These are phyloP conservation scores for Gandaritis pyraliata DNA, from an alignment of 2,888 invertebrate genomes.

Conservation along the genomic window DNA sequence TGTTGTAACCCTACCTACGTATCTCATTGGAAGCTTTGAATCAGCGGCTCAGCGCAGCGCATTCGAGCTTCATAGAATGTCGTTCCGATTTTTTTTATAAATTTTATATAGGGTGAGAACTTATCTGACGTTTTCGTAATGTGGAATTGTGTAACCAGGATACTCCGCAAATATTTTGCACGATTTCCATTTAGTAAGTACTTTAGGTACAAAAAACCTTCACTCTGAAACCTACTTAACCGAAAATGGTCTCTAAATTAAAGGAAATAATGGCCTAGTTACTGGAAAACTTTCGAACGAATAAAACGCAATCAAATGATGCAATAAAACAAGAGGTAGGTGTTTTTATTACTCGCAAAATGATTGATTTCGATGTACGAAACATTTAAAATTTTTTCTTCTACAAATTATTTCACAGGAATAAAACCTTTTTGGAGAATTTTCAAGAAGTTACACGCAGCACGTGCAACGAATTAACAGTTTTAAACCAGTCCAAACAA, in stretches of 20 bases:
- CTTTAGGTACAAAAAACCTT: background rate
- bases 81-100: constrained; percentile 30
- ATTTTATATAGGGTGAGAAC: constrained; percentile 24
- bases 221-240: background rate
- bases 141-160: constrained; percentile 1
- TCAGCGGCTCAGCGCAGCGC: constrained; percentile 16
- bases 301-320: background rate
- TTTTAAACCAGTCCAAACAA: constrained; percentile 17
- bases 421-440: background rate
- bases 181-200: background rate
- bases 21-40: constrained; percentile 41
- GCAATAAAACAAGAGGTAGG: background rate
- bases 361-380: background rate
- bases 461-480: constrained; percentile 18
- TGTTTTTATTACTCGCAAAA: background rate
- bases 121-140: constrained; percentile 5
- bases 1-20: background rate
- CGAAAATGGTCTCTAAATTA: no score
- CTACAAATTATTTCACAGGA: background rate
- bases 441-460: constrained; percentile 5
- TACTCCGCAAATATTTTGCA: background rate
- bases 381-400: no score
- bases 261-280: no score
- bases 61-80: constrained; percentile 29
- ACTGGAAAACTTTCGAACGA: no score